Percentiles rank a stretch among this genome's conserved stretches.
phyloP scores from a whole-genome alignment of 2,888 invertebrate species.

The Atrina japonica region DNA sequence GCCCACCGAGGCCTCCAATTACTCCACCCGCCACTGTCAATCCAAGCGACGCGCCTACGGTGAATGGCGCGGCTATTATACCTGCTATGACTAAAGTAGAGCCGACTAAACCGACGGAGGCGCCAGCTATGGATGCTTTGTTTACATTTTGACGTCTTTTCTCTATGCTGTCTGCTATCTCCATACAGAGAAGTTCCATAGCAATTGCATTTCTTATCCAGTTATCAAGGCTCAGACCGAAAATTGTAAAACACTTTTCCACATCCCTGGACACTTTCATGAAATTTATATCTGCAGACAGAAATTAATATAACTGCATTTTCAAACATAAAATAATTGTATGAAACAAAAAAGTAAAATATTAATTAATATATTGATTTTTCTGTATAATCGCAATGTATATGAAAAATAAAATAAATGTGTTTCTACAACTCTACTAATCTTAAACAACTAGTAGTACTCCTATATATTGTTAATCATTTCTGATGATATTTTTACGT shows the following conservation, averaged over 20 bases:
- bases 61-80: conserved; percentile 31
- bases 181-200: conserved; percentile 9
- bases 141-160: conserved; percentile 19
- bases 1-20: conserved; percentile 16
- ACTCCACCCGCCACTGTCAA: conserved; percentile 30
- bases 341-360: neutral
- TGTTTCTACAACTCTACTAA: too few relatives aligned
- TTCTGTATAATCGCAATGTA: neutral
- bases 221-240: conserved; percentile 11
- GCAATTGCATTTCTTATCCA: conserved; percentile 15
- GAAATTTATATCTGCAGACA: conserved; percentile 1
- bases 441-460: too few relatives aligned
- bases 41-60: conserved; percentile 22
- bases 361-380: neutral
- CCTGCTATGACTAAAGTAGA: conserved; percentile 21
- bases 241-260: conserved; percentile 8
- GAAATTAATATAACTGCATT: neutral
- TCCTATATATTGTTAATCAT: too few relatives aligned
- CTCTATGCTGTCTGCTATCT: conserved; percentile 21
- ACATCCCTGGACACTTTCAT: neutral
- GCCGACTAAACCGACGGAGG: conserved; percentile 21
- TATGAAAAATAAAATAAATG: too few relatives aligned
- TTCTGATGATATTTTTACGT: too few relatives aligned
- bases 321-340: neutral
- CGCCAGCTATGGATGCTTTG: conserved; percentile 24